Conservation (phyloP, 2,888 invertebrate species). For the Halictus ligatus region DNA sequence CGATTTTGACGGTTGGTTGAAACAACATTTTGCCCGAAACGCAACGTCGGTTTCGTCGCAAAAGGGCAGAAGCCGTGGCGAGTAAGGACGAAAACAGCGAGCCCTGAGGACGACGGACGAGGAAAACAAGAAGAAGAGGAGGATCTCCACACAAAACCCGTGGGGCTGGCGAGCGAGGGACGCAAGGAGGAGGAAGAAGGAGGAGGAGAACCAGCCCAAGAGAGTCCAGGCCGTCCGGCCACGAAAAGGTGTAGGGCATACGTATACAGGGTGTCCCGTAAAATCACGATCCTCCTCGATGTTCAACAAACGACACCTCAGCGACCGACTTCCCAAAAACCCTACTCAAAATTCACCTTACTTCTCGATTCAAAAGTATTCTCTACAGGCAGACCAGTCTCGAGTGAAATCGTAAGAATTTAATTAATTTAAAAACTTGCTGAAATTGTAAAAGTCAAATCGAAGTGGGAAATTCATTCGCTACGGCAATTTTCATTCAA, state of each 20-base stretch:
- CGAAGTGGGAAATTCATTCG: too few relatives aligned
- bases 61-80: slow-evolving; percentile 25
- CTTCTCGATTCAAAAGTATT: too few relatives aligned
- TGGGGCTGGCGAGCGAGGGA: slow-evolving; percentile 64
- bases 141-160: slow-evolving; percentile 68
- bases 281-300: slow-evolving; percentile 46
- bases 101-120: slow-evolving; percentile 45
- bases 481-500: too few relatives aligned
- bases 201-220: slow-evolving; percentile 67
- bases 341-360: background rate
- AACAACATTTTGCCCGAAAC: background rate
- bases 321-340: background rate
- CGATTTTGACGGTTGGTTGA: too few relatives aligned
- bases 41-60: slow-evolving; percentile 25
- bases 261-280: slow-evolving; percentile 67
- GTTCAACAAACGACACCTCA: background rate
- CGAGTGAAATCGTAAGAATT: too few relatives aligned
- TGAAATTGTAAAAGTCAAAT: too few relatives aligned
- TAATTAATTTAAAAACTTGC: too few relatives aligned
- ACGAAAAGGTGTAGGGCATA: slow-evolving; percentile 69
- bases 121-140: slow-evolving; percentile 69
- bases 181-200: slow-evolving; percentile 62
- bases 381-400: too few relatives aligned
- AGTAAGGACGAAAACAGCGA: slow-evolving; percentile 42
- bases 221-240: slow-evolving; percentile 63